Evolutionary conservation across 1,140 invertebrate species (phyloP), one percentile per base, ranked within the genome.

Genomic region (Aricia agestis): DNA sequence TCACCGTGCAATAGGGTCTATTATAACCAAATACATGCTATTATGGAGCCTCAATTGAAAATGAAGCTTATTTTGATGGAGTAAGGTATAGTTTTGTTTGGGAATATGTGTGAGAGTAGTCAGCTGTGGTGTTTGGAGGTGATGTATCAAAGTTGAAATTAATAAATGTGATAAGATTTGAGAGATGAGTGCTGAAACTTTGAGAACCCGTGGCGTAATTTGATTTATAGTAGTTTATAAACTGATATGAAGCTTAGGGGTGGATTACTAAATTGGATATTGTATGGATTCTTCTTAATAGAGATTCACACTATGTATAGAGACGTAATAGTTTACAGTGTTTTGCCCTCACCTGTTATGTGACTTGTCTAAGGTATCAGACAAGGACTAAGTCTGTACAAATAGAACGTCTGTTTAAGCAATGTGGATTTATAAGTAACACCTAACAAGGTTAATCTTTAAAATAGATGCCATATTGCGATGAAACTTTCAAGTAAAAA

Each of bases 121-220:
- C 78, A 81, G 75, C 75, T 76, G 74, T 72, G 73, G 76, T 18
- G 10, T 19, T 25, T 63, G 59, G 9, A 63, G 59, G 59, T 63
- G 59, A 63, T 63, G 18, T 25, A 63, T 63, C 18, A 63, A 63
- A 63, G 59, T 63, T 63, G 19, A 63, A 63, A 86, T 82, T 85
- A 87, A 87, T 87, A 83, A 84, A 75, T 80, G 72, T 80, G 69
- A 66, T 72, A 61, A 72, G 71, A 76, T 79, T 80, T 87, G 83
- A 85, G 76, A 74, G 78, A 85, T 85, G 85, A 69, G 67, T 67
- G 67, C 68, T 68, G 45, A 52, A 52, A 52, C 45, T 52, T 31
- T 75, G 76, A 82, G 73, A 73, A 72, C 74, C 71, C 77, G 66
- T 66, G 73, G 9, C 18, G 59, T 18, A 10, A 73, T 52, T 61